These are phyloP conservation scores for Asteroscopus sphinx DNA, from an alignment of 2,888 invertebrate genomes.

Conservation along the genomic window DNA sequence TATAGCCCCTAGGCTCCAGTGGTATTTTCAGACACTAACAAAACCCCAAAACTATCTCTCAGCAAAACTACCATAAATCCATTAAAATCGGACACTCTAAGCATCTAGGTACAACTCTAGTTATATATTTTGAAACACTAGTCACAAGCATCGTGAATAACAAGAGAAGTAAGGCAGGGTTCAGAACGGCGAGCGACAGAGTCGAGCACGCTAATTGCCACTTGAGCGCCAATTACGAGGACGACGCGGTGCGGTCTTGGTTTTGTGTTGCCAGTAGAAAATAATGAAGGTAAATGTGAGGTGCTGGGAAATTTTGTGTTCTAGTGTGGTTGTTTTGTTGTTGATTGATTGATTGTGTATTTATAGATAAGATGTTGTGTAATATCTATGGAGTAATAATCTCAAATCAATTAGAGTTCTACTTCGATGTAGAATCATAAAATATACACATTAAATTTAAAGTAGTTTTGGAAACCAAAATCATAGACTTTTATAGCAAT, in stretches of 20 bases:
- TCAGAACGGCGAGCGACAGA: slow-evolving; percentile 70
- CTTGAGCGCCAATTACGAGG: slow-evolving; percentile 84
- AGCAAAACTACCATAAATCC: slow-evolving; percentile 18
- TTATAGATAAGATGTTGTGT: too few relatives aligned
- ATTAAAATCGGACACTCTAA: slow-evolving; percentile 47
- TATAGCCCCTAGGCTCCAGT: too few relatives aligned
- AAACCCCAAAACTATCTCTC: slow-evolving; percentile 1
- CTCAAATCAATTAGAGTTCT: too few relatives aligned
- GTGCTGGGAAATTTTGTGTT: slow-evolving; percentile 24
- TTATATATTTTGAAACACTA: slow-evolving; percentile 67
- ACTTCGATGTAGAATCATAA: too few relatives aligned
- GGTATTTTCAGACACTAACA: not conserved
- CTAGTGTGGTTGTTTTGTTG: slow-evolving; percentile 3
- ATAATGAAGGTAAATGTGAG: slow-evolving; percentile 56
- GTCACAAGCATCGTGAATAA: slow-evolving; percentile 52
- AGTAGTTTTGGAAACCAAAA: too few relatives aligned
- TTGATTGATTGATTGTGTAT: slow-evolving; percentile 3
- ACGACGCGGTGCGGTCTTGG: slow-evolving; percentile 60
- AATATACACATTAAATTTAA: too few relatives aligned
- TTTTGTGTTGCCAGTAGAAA: slow-evolving; percentile 52
- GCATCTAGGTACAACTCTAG: slow-evolving; percentile 32
- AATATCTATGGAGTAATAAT: too few relatives aligned
- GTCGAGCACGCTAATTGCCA: slow-evolving; percentile 83
- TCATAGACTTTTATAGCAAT: too few relatives aligned
- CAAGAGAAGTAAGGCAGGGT: slow-evolving; percentile 68